These are phyloP conservation scores for Chelonus insularis DNA, from an alignment of 1,140 invertebrate species.

Conservation along the genomic window DNA sequence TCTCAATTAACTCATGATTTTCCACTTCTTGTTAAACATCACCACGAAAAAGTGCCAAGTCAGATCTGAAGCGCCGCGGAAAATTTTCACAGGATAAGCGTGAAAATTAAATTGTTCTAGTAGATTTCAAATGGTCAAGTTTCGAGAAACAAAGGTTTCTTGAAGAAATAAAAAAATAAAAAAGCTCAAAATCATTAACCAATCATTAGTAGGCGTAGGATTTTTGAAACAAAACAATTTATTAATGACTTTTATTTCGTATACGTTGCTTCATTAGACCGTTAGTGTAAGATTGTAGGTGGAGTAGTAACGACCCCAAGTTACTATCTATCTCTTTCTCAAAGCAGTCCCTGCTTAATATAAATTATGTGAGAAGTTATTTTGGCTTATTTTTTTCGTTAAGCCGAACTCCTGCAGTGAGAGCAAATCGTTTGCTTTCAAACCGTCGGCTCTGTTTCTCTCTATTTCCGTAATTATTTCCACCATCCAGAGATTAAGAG, in stretches of 20 bases:
- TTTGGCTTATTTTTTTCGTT: conserved; percentile 52
- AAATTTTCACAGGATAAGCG: conserved; percentile 30
- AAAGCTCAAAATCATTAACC: conserved; percentile 49
- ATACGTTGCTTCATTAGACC: too few species aligned
- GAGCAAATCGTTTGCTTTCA: conserved; percentile 49
- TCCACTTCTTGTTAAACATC: neutral
- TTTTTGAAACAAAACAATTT: conserved; percentile 56
- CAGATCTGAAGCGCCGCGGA: conserved; percentile 6
- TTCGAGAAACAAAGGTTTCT: neutral
- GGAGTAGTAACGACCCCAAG: conserved; percentile 26
- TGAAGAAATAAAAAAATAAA: neutral
- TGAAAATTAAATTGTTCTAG: conserved; percentile 43
- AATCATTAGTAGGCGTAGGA: conserved; percentile 48
- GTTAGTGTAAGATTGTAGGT: conserved; percentile 20
- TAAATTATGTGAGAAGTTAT: conserved; percentile 61
- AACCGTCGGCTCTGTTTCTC: conserved; percentile 29
- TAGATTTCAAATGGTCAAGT: neutral
- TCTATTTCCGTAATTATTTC: conserved; percentile 26
- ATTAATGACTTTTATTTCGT: conserved; percentile 61
- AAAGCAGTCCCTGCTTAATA: conserved; percentile 34
- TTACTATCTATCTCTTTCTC: conserved; percentile 13
- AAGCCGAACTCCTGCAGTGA: conserved; percentile 54
- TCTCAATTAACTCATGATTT: neutral
- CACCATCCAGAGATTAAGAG: conserved; percentile 7
- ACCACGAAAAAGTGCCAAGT: conserved; percentile 18